Base-by-base conservation (phyloP, 2,113 vertebrate species). In the Hippoglossus stenolepis region DNA sequence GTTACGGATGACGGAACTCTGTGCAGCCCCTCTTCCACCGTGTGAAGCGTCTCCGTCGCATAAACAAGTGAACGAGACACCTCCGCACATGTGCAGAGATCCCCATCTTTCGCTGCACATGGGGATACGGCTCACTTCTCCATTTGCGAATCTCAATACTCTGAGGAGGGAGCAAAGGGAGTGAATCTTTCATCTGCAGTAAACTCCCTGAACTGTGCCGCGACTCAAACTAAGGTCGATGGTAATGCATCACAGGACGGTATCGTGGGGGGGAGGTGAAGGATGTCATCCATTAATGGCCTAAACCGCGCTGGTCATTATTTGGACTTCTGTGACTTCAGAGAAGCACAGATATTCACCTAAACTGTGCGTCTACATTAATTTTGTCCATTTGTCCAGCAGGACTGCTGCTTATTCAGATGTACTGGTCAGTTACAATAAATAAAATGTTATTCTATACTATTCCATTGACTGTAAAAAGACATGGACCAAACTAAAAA, bases 111-210 rank as follows among this genome's bases (percentile, higher is more conserved):
- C 70, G 43, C 12, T 24, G 47, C 14, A 35, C 31, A 49, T 21
- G 11, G 43, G 43, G 20, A 58, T 26, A 26, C 45, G 28, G 24
- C 14, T 60, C 31, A 26, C 35, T 31, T 26, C 4, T 63, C 69
- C 24, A 40, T 81, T 77, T 77, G 62, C 47, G 68, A 87, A 76
- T 80, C 69, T 23, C 7, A 60, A 3, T 38, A 45, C 70, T 79
- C 82, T 58, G 11, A 43, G 59, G 51, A 58, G 65, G 26, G 35
- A 70, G 81, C 66, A 75, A 71, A 62, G 65, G 28, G 20, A 35
- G 51, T 69, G 61, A 79, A 73, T 80, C 65, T 86, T 82, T 90
- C 61, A 85, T 86, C 61, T 73, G 24, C 62, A 68, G 83, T 71
- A 78, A 88, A 21, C 65, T 71, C 21, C 12, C 62, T 60, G 8